Base-by-base conservation (phyloP, 2,797 vertebrate genomes). In the Enteromius radiatus region DNA sequence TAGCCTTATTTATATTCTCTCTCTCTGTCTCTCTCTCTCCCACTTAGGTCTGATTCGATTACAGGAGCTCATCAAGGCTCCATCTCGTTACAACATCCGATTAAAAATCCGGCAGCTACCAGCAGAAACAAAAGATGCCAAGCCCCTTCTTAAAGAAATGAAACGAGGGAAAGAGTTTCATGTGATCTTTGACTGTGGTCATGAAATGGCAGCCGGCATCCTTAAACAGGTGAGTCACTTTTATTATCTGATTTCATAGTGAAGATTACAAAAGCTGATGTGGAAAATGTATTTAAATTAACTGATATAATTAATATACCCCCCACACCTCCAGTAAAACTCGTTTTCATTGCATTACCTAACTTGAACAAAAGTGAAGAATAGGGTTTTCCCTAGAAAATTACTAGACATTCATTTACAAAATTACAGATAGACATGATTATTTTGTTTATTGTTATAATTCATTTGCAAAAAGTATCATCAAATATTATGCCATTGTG, bases 31-130 rank as follows among this genome's bases (percentile, higher is more conserved):
- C 70, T 73, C 82, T 76, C 45, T 91, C 38, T 67, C 33, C 33
- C 45, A 10, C 28, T 76, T 52, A 98, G 97, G 97, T 90, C 95
- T 99, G 88, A 99, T 99, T 93, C 96, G 97, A 84, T 94, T 99
- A 91, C 98, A 99, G 91, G 98, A 99, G 90, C 97, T 99, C 86
- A 99, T 99, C 92, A 99, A 99, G 91, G 98, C 98, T 67, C 98
- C 98, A 15, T 99, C 98, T 68, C 94, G 97, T n/a, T 99, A 99
- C 91, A 99, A 98, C 92, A 94, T 99, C 90, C 96, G 97, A 79
- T 92, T 99, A 89, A 99, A 99, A 95, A 99, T 99, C 69, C 96
- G 98, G 31, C 98, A 99, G 91, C 90, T 99, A 86, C 98, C 98
- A 73, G 92, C 94, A 63, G 97, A 99, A 41, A 97, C 96, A 10